Base-by-base conservation (phyloP, 2,888 invertebrate species). In the Fabriciana adippe region DNA sequence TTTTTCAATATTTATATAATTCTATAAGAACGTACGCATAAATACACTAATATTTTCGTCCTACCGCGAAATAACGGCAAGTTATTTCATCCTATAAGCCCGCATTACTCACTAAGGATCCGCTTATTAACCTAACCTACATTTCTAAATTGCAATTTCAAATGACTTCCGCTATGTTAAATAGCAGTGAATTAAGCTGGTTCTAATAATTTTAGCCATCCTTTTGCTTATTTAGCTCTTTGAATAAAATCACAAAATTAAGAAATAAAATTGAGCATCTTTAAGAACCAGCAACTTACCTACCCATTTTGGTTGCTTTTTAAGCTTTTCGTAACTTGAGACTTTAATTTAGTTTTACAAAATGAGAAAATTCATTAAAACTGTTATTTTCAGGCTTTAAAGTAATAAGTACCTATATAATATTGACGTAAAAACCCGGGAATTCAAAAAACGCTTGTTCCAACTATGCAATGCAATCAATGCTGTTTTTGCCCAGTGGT, bases 131-230 rank as follows among this genome's bases (percentile, higher is more conserved):
- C 55, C 60, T 55, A 66, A 60, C 54, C 66, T 66, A 66, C 60
- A 66, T 66, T 66, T 60, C 66, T 66, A 66, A 66, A 60, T 55
- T 66, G 66, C 55, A 66, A 66, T 60, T 66, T 51, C 53, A 66
- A 66, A 66, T 65, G 57, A 57, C 56, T 66, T 60, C 60, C 48
- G 54, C 55, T 55, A 66, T 66, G 60, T 55, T 55, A 66, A 60
- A 61, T 35, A 50, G 66, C 60, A 31, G 18, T 66, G 21, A 60
- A 61, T 61, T 48, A 50, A 64, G 21, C n/a, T 64, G 47, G 45
- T 57, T 59, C 59, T 59, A 59, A 54, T 65, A 65, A 65, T 65
- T 57, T 57, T 51, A 59, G 21, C 18, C 45, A 41, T 51, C 35
- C 14, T 64, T 64, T 64, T 16, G 18, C 56, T 64, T 50, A 48